Evolutionary conservation across 2,113 vertebrate genomes (phyloP), one percentile per base, ranked within the genome.

Genomic region (Corapipo altera): DNA sequence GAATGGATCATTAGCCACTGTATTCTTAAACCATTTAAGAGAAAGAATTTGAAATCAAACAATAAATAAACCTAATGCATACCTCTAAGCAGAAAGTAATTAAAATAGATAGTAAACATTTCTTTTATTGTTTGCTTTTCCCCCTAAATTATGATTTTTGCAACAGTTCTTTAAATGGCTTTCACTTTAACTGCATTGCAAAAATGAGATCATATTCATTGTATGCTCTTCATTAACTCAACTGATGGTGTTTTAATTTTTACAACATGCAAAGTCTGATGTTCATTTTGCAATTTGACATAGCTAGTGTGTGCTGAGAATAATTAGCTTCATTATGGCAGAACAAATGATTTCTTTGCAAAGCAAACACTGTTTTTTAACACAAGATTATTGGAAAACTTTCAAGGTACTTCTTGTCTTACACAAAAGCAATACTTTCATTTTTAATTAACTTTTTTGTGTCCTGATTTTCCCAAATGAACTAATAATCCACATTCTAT

Each of bases 231-330:
- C 96, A 97, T 98, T 98, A 97, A 98, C 96, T 97, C 94, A 96
- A 57, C 95, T 98, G 97, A 97, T 98, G 93, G 58, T 96, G 95
- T 95, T 97, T 98, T 97, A 98, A 98, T 98, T 98, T 75, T 86
- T 97, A 71, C 83, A 95, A 92, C 89, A 96, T 74, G 85, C 78
- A 73, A 91, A 95, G 83, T 92, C 77, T 89, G 89, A 93, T 97
- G 91, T 93, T 97, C 7, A 3, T 96, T 97, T 97, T 94, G 80
- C 91, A 97, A 96, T 98, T 96, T 95, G 95, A 97, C 94, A 97
- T 78, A 97, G 91, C 77, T 89, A 67, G 71, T 69, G 82, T 95
- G 84, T 93, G 85, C 96, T 97, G 94, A 97, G 97, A 97, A 97
- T 97, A 98, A 98, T 98, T 97, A 97, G 87, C 92, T 96, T 90